Evolutionary conservation across 1,140 invertebrate species (phyloP).

Genomic region (Bradynema listronoti): DNA sequence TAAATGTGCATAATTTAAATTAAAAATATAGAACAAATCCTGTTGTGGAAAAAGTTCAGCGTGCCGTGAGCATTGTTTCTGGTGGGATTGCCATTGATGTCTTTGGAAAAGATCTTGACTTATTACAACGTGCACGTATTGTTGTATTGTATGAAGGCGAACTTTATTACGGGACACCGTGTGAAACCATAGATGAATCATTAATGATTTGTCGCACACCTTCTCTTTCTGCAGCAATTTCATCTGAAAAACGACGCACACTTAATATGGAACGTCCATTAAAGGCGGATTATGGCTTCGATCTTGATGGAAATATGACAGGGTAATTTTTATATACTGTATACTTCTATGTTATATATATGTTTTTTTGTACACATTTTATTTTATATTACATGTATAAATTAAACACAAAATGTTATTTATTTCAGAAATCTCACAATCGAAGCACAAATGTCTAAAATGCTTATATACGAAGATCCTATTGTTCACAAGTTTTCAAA

Average conservation of each 20-base stretch:
- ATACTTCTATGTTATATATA: not conserved
- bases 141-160: constrained; percentile 40
- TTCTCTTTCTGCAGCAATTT: constrained; percentile 36
- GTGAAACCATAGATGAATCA: constrained; percentile 36
- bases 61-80: constrained; percentile 35
- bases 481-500: constrained; percentile 14
- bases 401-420: not conserved
- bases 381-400: not conserved
- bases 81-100: constrained; percentile 46
- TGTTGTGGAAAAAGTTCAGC: constrained; percentile 28
- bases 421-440: constrained; percentile 31
- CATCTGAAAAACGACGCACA: constrained; percentile 19
- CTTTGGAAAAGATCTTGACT: constrained; percentile 34
- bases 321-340: constrained; percentile 19
- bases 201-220: constrained; percentile 48
- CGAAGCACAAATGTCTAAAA: constrained; percentile 32
- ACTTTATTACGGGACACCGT: constrained; percentile 29
- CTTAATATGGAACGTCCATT: constrained; percentile 35
- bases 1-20: constrained; percentile 12
- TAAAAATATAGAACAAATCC: constrained; percentile 51
- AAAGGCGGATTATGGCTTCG: constrained; percentile 42
- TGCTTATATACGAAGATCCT: constrained; percentile 32
- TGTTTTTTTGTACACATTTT: too few relatives aligned
- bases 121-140: constrained; percentile 44
- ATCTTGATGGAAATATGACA: constrained; percentile 42